These are phyloP conservation scores for Sarcoramphus papa DNA, from an alignment of 2,797 vertebrate species.

Conservation along the genomic window DNA sequence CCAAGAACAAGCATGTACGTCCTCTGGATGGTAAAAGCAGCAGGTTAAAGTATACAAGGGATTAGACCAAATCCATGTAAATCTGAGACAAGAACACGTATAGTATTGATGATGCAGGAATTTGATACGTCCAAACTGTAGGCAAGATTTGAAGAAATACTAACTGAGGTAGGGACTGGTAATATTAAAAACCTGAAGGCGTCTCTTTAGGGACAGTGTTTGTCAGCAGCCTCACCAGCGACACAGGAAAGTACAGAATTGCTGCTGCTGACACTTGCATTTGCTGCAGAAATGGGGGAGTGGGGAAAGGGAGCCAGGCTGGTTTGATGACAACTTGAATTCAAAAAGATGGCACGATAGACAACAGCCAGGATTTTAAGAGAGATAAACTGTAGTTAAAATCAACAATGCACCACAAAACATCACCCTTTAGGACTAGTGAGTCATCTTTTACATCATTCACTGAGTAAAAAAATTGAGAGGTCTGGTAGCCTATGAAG, in stretches of 20 bases:
- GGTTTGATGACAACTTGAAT: not conserved
- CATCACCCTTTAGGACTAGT: not conserved
- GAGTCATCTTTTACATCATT: not conserved
- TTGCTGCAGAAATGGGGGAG: not conserved
- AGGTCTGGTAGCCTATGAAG: not conserved
- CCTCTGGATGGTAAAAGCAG: not conserved
- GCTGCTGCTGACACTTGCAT: not conserved
- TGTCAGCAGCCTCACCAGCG: not conserved
- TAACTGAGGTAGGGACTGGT: not conserved
- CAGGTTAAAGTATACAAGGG: not conserved
- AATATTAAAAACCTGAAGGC: not conserved
- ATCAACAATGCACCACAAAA: not conserved
- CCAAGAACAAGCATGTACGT: accelerated
- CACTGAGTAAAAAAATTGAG: not conserved
- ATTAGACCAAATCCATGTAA: not conserved
- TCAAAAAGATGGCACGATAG: not conserved
- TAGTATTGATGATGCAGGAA: not conserved
- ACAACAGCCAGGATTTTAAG: not conserved
- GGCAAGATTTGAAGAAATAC: not conserved
- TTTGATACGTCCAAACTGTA: not conserved
- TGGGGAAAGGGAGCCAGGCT: not conserved
- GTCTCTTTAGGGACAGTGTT: not conserved
- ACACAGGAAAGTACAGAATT: not conserved
- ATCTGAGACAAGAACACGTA: not conserved
- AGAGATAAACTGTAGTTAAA: not conserved